These are phyloP conservation scores for Arion vulgaris DNA, from an alignment of 1,140 invertebrate genomes.

Conservation along the genomic window DNA sequence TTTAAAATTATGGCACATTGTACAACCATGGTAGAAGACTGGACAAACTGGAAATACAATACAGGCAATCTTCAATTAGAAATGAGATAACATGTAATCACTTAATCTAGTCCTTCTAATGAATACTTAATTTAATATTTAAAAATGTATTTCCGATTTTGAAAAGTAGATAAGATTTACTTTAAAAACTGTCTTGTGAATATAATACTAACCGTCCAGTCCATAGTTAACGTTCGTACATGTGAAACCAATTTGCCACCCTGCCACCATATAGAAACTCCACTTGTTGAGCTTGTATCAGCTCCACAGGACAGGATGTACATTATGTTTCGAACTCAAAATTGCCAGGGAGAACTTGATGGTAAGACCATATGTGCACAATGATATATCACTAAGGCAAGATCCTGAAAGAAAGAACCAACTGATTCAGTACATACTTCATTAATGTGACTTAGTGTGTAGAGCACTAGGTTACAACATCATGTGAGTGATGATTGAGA, in stretches of 20 bases:
- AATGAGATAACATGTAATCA: no score
- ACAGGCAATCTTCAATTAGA: no score
- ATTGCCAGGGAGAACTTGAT: conserved; percentile 56
- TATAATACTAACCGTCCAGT: conserved; percentile 48
- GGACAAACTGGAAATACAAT: no score
- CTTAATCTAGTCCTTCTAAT: no score
- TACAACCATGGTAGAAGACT: no score
- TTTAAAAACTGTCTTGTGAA: neutral
- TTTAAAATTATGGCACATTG: no score
- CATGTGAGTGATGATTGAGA: no score
- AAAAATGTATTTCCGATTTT: no score
- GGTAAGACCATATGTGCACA: conserved; percentile 48
- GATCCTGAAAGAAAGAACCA: neutral
- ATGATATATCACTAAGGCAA: conserved; percentile 30
- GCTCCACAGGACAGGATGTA: conserved; percentile 59
- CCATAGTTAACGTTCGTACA: conserved; percentile 44
- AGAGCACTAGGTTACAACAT: no score
- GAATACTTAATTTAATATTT: no score
- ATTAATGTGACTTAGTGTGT: no score
- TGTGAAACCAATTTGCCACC: conserved; percentile 49
- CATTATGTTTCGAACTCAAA: conserved; percentile 48
- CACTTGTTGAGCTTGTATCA: conserved; percentile 41
- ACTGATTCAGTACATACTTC: neutral
- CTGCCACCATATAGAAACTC: conserved; percentile 54
- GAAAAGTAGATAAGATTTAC: no score